These are phyloP conservation scores for Triplophysa bombifrons DNA, from an alignment of 2,797 vertebrate genomes.

Conservation along the genomic window DNA sequence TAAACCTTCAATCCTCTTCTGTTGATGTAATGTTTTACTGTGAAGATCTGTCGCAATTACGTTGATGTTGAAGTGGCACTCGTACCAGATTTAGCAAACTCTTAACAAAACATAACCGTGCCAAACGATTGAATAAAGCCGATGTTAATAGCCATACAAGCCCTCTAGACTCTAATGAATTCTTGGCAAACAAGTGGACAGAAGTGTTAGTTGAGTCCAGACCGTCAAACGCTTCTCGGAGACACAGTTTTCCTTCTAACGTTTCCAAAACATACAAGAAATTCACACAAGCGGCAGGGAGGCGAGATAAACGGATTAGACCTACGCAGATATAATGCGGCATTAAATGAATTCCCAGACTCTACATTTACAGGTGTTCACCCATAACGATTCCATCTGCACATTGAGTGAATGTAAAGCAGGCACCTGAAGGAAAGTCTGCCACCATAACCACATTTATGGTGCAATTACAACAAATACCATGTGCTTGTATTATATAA, in stretches of 20 bases:
- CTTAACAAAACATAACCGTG: conserved; percentile 31
- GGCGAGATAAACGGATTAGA: neutral
- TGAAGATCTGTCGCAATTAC: conserved; percentile 38
- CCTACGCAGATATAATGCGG: neutral
- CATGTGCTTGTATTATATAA: conserved; percentile 40
- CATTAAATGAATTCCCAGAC: neutral
- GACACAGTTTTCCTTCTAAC: conserved; percentile 14
- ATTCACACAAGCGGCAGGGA: neutral
- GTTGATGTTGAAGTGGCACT: conserved; percentile 36
- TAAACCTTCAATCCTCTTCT: neutral
- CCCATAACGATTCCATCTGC: neutral
- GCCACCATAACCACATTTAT: conserved; percentile 37
- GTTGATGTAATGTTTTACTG: conserved; percentile 10
- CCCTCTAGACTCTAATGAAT: conserved; percentile 32
- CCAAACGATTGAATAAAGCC: conserved; percentile 29
- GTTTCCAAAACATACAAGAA: conserved; percentile 5
- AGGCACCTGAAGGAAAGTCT: neutral
- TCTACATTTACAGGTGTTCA: neutral
- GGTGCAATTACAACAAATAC: conserved; percentile 42
- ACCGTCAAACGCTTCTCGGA: conserved; percentile 3
- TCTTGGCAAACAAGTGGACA: conserved; percentile 42
- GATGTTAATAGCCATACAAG: conserved; percentile 16
- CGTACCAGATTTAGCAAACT: conserved; percentile 39
- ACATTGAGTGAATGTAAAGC: neutral
- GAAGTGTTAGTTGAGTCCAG: conserved; percentile 5